A percentile compares a stretch with the other conserved stretches of the same genome.
Conservation (phyloP, 2,888 invertebrate genomes). For the Tanypteryx hageni region DNA sequence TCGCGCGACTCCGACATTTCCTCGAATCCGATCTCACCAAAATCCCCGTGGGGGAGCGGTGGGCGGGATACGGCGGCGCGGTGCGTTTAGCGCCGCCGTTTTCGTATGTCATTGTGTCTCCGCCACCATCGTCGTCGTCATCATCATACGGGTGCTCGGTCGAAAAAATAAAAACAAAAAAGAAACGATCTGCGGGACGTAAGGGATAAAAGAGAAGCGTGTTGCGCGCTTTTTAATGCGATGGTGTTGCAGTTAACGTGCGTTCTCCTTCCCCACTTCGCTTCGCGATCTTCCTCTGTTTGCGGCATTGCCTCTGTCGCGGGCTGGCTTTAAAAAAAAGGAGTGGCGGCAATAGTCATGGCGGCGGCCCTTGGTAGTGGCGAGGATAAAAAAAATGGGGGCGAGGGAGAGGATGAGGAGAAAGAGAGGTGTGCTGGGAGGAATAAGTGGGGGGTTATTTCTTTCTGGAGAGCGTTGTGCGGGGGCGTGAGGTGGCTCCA, state of each 20-base stretch:
- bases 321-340: neutral
- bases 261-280: neutral
- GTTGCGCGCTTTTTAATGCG: constrained; percentile 9
- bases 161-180: neutral
- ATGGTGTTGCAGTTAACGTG: constrained; percentile 27
- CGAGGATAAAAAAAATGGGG: neutral
- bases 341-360: neutral
- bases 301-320: neutral
- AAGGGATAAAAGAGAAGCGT: neutral
- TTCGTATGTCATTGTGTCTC: neutral
- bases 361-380: too few relatives aligned
- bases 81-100: too few relatives aligned
- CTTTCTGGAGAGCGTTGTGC: constrained; percentile 18
- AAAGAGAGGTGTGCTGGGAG: neutral
- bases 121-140: neutral
- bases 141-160: neutral
- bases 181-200: neutral
- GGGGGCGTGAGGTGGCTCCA: neutral
- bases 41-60: too few relatives aligned
- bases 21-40: too few relatives aligned
- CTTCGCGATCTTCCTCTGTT: neutral
- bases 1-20: too few relatives aligned
- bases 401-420: neutral
- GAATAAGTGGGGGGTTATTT: constrained; percentile 24
- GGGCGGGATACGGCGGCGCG: too few relatives aligned